Evolutionary conservation across 2,113 vertebrate genomes (phyloP).

Genomic region (Recurvirostra avosetta): DNA sequence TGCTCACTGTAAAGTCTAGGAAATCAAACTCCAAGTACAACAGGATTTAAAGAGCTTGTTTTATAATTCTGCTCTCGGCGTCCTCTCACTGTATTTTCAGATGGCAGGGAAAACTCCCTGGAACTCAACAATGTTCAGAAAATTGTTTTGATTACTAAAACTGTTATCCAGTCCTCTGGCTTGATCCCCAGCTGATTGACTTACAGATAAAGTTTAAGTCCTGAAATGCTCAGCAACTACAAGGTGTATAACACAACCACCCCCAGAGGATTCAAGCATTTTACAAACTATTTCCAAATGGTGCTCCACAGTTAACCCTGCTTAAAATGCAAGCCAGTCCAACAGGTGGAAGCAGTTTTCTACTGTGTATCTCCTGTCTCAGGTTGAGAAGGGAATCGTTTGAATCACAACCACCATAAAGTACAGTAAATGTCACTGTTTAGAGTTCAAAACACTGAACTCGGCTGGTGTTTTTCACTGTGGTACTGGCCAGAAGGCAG

Average conservation of each 20-base stretch:
- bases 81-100: slow-evolving; percentile 29
- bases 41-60: slow-evolving; percentile 35
- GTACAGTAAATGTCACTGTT: neutral
- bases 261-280: slow-evolving; percentile 59
- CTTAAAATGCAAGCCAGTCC: slow-evolving; percentile 56
- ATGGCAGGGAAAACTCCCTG: slow-evolving; percentile 24
- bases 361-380: slow-evolving; percentile 13
- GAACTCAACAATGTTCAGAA: slow-evolving; percentile 53
- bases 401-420: slow-evolving; percentile 18
- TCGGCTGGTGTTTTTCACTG: neutral
- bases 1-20: slow-evolving; percentile 60
- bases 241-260: slow-evolving; percentile 42
- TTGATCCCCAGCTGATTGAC: slow-evolving; percentile 67
- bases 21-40: slow-evolving; percentile 49
- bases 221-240: slow-evolving; percentile 54
- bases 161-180: slow-evolving; percentile 52
- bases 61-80: neutral
- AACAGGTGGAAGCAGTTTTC: slow-evolving; percentile 75
- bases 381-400: slow-evolving; percentile 38
- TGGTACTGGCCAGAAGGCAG: neutral
- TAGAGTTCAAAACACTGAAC: slow-evolving; percentile 24
- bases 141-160: slow-evolving; percentile 71
- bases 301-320: slow-evolving; percentile 67
- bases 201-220: slow-evolving; percentile 69
- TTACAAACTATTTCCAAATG: slow-evolving; percentile 77